Evolutionary conservation across 37 sponge, comb jelly and placozoan species (phyloP).

Genomic region (Crambe crambe): DNA sequence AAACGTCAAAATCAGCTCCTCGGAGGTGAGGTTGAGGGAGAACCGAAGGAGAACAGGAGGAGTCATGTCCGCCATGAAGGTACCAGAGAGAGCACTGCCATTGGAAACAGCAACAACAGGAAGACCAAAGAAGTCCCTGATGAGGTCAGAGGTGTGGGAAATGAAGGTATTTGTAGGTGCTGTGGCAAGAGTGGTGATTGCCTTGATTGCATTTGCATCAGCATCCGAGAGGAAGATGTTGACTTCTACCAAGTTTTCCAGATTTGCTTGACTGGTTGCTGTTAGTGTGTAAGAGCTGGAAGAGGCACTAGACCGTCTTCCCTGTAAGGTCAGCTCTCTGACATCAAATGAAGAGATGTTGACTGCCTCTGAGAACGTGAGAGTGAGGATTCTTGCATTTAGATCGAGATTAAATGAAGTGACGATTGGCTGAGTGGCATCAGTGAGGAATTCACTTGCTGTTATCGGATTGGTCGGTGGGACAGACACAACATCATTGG

Average conservation of each 20-base stretch:
- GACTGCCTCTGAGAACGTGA: conserved; percentile 74
- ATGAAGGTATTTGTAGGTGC: conserved; percentile 43
- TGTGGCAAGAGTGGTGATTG: conserved; percentile 61
- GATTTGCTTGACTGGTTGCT: not conserved
- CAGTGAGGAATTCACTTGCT: conserved; percentile 38
- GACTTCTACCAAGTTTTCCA: conserved; percentile 40
- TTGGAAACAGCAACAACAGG: conserved; percentile 37
- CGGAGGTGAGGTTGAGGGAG: conserved; percentile 75
- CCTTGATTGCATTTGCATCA: conserved; percentile 75
- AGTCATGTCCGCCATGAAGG: conserved; percentile 47
- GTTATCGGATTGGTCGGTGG: conserved; percentile 14
- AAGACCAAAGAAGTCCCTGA: conserved; percentile 51
- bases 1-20: conserved; percentile 76
- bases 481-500: conserved; percentile 43
- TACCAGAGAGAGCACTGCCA: not conserved
- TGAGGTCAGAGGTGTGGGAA: conserved; percentile 32
- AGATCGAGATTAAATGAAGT: conserved; percentile 63
- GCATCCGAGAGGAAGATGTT: conserved; percentile 34
- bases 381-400: conserved; percentile 49
- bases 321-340: conserved; percentile 60
- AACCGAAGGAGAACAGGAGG: conserved; percentile 59
- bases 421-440: conserved; percentile 52
- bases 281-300: conserved; percentile 29
- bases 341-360: conserved; percentile 67
- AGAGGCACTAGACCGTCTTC: not conserved